Evolutionary conservation across 2,797 vertebrate genomes (phyloP), one percentile per base, ranked within the genome.

Genomic region (Acanthurus lineatus): DNA sequence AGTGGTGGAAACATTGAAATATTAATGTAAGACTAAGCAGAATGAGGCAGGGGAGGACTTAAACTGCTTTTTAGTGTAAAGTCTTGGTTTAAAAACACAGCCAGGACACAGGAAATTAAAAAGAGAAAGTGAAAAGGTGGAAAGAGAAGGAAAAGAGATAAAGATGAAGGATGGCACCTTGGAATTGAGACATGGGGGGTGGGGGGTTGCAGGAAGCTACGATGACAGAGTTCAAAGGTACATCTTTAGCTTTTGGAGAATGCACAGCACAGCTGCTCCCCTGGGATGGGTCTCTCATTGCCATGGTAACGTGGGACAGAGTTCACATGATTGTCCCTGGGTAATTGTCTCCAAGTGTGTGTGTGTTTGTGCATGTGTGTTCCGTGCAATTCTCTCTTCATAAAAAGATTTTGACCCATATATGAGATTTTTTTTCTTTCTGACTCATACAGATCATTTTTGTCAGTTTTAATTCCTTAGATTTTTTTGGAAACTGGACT

Each of bases 231-330:
- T 84, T 88, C 85, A 89, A 59, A 85, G 81, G 73, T 81, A 22
- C 73, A 65, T 77, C 81, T 83, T 83, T 73, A 65, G 72, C 77
- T 85, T 91, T 87, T 79, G 82, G 71, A 84, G 70, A 79, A 71
- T 3, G 17, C 70, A 45, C 54, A 56, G 48, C 72, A 65, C 81
- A 85, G 86, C 81, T 89, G 90, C 87, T 86, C 83, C 86, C 76
- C 56, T 48, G 67, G 86, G 90, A 79, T 64, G 75, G 86, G 88
- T 85, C 81, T 76, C 71, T 56, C 47, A 45, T 92, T 77, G 73
- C 85, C 81, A 82, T 84, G 87, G 92, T 69, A 88, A 93, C 90
- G 32, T 14, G 49, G 85, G 88, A 83, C 89, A 89, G 73, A 88
- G 89, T 81, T 92, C 88, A 87, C 65, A 77, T 70, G 47, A 67